phyloP scores from a whole-genome alignment of 1,140 invertebrate genomes.

The Drosophila teissieri region DNA sequence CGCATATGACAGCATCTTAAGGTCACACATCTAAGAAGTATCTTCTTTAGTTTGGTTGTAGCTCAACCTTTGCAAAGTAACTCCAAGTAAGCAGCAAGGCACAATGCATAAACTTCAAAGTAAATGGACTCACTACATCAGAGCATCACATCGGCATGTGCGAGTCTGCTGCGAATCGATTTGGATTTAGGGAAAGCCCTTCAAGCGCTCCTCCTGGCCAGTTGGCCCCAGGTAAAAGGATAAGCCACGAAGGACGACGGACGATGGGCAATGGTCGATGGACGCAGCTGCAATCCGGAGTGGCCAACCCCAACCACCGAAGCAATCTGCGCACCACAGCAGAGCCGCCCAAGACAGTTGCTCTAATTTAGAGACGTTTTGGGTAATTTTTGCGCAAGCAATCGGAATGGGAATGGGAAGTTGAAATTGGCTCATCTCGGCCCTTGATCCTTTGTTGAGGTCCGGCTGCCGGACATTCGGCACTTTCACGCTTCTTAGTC shows the following conservation, averaged over 20 bases:
- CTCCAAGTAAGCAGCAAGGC: too few species aligned
- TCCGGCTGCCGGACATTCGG: slow-evolving; percentile 49
- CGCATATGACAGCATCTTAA: too few species aligned
- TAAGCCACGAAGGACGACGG: slow-evolving; percentile 30
- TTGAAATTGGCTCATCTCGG: slow-evolving; percentile 68
- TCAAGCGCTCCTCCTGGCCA: slow-evolving; percentile 13
- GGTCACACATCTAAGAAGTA: too few species aligned
- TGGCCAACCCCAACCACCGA: slow-evolving; percentile 27
- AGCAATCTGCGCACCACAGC: slow-evolving; percentile 3
- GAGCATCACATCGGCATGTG: background rate
- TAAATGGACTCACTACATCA: background rate
- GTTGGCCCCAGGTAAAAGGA: slow-evolving; percentile 58
- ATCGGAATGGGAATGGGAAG: slow-evolving; percentile 34
- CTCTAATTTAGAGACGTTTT: slow-evolving; percentile 70
- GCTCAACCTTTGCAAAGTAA: too few species aligned
- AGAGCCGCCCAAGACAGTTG: slow-evolving; percentile 30
- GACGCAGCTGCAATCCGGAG: slow-evolving; percentile 20
- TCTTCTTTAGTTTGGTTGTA: too few species aligned
- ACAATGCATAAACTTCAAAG: too few species aligned
- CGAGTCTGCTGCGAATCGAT: slow-evolving; percentile 1
- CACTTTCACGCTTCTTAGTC: slow-evolving; percentile 73
- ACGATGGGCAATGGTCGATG: background rate
- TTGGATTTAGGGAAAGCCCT: slow-evolving; percentile 5
- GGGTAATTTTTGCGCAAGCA: slow-evolving; percentile 58
- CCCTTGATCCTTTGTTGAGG: slow-evolving; percentile 62